These are phyloP conservation scores for Diachrysia chrysitis DNA, from an alignment of 2,888 invertebrate genomes.

Conservation along the genomic window DNA sequence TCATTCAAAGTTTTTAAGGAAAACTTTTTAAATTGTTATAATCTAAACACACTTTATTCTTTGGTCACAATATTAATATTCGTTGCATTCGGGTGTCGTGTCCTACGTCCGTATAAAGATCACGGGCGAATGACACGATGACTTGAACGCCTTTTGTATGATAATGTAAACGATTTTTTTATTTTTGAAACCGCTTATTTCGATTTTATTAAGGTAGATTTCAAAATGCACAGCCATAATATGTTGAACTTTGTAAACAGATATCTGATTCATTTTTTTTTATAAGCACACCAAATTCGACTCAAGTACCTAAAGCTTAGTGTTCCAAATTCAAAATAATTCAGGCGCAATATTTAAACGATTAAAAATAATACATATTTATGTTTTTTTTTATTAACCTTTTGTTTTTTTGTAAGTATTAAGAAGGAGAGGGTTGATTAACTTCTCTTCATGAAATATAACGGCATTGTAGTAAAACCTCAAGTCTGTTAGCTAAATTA, in stretches of 20 bases:
- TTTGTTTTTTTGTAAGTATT: no score
- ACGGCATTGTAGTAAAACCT: not conserved
- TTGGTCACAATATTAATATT: constrained; percentile 37
- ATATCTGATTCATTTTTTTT: not conserved
- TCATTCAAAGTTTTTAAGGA: not conserved
- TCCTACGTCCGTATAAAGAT: constrained; percentile 32
- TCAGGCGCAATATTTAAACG: no score
- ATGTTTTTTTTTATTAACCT: no score
- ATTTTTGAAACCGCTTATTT: constrained; percentile 27
- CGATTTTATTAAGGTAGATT: constrained; percentile 27
- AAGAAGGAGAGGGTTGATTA: not conserved
- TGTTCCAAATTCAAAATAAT: no score
- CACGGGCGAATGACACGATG: constrained; percentile 49
- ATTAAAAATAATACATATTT: no score
- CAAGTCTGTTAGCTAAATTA: constrained; percentile 1
- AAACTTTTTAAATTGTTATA: not conserved
- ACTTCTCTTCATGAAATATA: not conserved
- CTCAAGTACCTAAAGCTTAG: no score
- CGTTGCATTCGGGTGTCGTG: constrained; percentile 45
- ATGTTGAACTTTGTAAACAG: constrained; percentile 13
- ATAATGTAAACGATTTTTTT: constrained; percentile 47
- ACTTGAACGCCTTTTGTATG: constrained; percentile 56
- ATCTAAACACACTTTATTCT: not conserved
- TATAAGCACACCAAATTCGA: no score
- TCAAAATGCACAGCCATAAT: constrained; percentile 11